phyloP scores from a whole-genome alignment of 2,888 invertebrate genomes.

The Standfussiana lucernea region DNA sequence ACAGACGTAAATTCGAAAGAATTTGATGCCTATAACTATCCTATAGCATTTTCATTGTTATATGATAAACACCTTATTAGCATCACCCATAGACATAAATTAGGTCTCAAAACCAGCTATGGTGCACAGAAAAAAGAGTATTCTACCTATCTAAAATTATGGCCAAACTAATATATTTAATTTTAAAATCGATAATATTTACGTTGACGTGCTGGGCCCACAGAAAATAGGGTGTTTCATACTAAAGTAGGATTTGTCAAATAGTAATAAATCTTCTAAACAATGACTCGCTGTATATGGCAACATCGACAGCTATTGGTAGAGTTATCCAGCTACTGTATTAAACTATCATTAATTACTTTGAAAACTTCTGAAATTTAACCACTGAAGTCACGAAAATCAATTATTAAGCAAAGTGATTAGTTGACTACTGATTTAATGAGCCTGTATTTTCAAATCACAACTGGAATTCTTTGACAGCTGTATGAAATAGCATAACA shows the following conservation, averaged over 20 bases:
- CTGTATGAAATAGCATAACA: too few species aligned
- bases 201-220: background rate
- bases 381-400: background rate
- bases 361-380: background rate
- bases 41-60: background rate
- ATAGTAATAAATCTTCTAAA: conserved; percentile 25
- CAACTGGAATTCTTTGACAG: background rate
- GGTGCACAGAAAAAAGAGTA: background rate
- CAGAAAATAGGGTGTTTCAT: background rate
- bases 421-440: background rate
- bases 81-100: background rate
- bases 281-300: conserved; percentile 17
- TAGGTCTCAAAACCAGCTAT: background rate
- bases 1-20: background rate
- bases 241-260: conserved; percentile 2
- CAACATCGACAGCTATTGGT: conserved; percentile 16
- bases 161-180: background rate
- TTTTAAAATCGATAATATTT: background rate
- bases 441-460: background rate
- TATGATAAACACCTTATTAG: background rate
- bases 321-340: conserved; percentile 32
- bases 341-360: conserved; percentile 13
- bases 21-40: background rate
- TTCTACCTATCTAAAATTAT: too few species aligned
- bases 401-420: background rate